Conservation (phyloP, 2,113 vertebrate species). For the Corythoichthys haematopterus region DNA sequence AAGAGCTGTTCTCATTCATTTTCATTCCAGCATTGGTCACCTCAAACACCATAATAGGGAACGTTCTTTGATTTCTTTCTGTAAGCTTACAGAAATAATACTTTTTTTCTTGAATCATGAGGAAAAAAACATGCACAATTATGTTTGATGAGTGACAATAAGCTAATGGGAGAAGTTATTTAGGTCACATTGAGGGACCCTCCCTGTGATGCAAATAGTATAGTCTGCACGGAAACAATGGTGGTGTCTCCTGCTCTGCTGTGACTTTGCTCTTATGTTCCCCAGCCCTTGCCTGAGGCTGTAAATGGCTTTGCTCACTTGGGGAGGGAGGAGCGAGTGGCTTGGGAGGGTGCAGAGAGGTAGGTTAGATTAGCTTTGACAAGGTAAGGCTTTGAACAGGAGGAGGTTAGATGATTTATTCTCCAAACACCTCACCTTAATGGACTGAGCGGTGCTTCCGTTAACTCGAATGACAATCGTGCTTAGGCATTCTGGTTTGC, state of each 20-base stretch:
- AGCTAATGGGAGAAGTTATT: slow-evolving; percentile 22
- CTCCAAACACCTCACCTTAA: slow-evolving; percentile 60
- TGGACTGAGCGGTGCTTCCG: slow-evolving; percentile 55
- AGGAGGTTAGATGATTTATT: slow-evolving; percentile 68
- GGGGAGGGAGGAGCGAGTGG: slow-evolving; percentile 37
- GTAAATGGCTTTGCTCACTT: slow-evolving; percentile 62
- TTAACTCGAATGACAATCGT: slow-evolving; percentile 51
- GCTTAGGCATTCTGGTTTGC: slow-evolving; percentile 42
- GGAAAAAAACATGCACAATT: not conserved
- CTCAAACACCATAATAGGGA: slow-evolving; percentile 36
- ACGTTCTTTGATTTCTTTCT: slow-evolving; percentile 42
- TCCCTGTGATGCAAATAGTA: slow-evolving; percentile 20
- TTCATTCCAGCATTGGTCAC: slow-evolving; percentile 54
- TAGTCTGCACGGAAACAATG: slow-evolving; percentile 41
- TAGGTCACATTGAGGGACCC: slow-evolving; percentile 20
- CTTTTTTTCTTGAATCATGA: not conserved
- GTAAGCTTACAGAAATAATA: not conserved
- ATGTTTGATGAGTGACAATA: slow-evolving; percentile 4
- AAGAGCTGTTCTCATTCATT: slow-evolving; percentile 56
- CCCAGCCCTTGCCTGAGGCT: slow-evolving; percentile 73
- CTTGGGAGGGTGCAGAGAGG: slow-evolving; percentile 41
- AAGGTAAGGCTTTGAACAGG: slow-evolving; percentile 66
- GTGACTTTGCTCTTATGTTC: slow-evolving; percentile 69
- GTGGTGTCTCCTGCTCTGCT: slow-evolving; percentile 46
- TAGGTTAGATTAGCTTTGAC: slow-evolving; percentile 69